Evolutionary conservation across 2,113 vertebrate species (phyloP).

Genomic region (Channa argus): DNA sequence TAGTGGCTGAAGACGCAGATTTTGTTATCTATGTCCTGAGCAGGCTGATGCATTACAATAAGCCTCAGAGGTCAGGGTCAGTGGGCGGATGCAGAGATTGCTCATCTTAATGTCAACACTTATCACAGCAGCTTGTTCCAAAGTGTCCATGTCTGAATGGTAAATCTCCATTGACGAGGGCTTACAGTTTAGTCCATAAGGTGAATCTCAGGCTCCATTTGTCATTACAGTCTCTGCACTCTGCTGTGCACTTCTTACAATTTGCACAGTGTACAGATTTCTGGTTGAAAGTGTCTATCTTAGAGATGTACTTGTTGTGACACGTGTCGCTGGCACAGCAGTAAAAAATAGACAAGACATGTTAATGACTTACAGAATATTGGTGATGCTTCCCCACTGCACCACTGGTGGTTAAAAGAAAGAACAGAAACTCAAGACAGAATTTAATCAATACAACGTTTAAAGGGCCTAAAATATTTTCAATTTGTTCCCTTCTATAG

Average conservation of each 20-base stretch:
- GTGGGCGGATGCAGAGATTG: slow-evolving; percentile 55
- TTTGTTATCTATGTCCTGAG: slow-evolving; percentile 56
- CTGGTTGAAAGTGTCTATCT: slow-evolving; percentile 51
- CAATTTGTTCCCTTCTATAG: too few relatives aligned
- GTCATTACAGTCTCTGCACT: slow-evolving; percentile 35
- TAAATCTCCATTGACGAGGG: slow-evolving; percentile 36
- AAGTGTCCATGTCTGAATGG: slow-evolving; percentile 32
- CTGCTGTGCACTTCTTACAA: slow-evolving; percentile 36
- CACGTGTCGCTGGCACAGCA: slow-evolving; percentile 68
- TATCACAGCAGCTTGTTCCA: slow-evolving; percentile 54
- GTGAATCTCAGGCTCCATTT: slow-evolving; percentile 74
- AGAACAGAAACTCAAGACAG: slow-evolving; percentile 7
- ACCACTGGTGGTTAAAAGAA: slow-evolving; percentile 35
- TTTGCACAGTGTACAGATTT: slow-evolving; percentile 62
- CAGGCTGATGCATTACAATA: slow-evolving; percentile 52
- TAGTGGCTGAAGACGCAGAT: slow-evolving; percentile 42
- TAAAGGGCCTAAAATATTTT: slow-evolving; percentile 24
- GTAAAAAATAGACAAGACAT: slow-evolving; percentile 45
- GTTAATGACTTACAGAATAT: slow-evolving; percentile 72
- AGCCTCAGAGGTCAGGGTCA: slow-evolving; percentile 62
- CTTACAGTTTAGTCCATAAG: slow-evolving; percentile 58
- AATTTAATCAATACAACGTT: slow-evolving; percentile 24
- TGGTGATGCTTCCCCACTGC: slow-evolving; percentile 26
- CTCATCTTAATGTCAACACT: slow-evolving; percentile 64
- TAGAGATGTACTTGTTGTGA: slow-evolving; percentile 47